Evolutionary conservation across 2,888 invertebrate genomes (phyloP).

Genomic region (Lacanobia oleracea): DNA sequence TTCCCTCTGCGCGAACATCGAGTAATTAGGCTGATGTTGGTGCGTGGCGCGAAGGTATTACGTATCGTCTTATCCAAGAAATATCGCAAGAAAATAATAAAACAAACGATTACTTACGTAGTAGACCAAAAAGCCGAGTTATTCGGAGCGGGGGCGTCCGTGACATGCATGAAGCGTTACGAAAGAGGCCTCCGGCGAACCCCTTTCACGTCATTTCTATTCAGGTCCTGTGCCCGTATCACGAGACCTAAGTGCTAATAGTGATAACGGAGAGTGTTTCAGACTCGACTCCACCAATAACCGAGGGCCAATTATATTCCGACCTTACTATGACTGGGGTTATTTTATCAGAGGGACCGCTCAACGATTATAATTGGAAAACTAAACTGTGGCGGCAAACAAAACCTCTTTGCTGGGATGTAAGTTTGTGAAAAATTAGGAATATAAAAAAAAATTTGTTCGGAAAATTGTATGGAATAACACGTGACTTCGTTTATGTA

Average conservation of each 20-base stretch:
- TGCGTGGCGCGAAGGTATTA: conserved; percentile 43
- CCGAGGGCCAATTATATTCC: conserved; percentile 71
- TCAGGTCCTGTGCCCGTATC: conserved; percentile 74
- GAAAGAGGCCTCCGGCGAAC: conserved; percentile 64
- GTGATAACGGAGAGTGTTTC: conserved; percentile 78
- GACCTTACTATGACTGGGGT: conserved; percentile 59
- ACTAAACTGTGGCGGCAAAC: conserved; percentile 38
- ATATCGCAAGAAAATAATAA: conserved; percentile 75
- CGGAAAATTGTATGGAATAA: not conserved
- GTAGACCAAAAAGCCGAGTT: conserved; percentile 76
- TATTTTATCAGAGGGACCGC: conserved; percentile 50
- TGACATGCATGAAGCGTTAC: conserved; percentile 79
- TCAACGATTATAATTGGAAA: conserved; percentile 55
- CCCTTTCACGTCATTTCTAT: conserved; percentile 83
- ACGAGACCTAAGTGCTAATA: conserved; percentile 82
- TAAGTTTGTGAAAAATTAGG: conserved; percentile 1
- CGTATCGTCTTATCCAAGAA: conserved; percentile 60
- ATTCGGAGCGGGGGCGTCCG: conserved; percentile 74
- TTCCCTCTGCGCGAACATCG: conserved; percentile 41
- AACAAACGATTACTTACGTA: conserved; percentile 79
- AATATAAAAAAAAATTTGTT: not conserved
- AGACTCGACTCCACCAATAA: conserved; percentile 69
- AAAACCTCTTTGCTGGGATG: conserved; percentile 28
- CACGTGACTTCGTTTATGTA: not conserved
- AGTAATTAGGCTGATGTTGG: conserved; percentile 50